Conservation (phyloP, 2,113 vertebrate genomes). For the Rissa tridactyla region DNA sequence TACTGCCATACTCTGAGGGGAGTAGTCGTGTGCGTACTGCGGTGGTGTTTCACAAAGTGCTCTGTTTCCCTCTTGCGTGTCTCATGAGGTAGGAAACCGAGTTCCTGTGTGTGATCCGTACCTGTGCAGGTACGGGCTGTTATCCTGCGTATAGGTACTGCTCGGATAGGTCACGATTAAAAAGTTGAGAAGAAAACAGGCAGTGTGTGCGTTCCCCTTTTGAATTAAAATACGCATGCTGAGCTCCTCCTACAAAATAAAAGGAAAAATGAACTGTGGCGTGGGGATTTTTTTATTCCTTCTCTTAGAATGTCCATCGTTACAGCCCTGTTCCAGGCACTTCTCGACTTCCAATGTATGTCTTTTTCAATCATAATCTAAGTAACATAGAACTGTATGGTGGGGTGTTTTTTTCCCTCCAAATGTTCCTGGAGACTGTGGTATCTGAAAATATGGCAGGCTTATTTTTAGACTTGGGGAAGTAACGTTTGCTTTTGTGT, state of each 20-base stretch:
- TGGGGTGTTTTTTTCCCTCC: not conserved
- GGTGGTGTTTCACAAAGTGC: too few relatives aligned
- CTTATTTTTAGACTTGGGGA: not conserved
- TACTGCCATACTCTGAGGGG: not conserved
- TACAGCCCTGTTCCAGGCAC: not conserved
- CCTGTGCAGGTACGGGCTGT: not conserved
- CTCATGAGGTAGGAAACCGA: too few relatives aligned
- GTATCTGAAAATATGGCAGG: not conserved
- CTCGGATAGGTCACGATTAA: not conserved
- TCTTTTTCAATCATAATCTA: not conserved
- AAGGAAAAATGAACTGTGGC: not conserved
- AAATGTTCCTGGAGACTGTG: not conserved
- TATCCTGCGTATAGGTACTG: accelerated
- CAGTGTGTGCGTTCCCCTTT: not conserved
- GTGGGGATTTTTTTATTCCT: not conserved
- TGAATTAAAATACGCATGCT: not conserved
- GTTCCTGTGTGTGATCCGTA: accelerated
- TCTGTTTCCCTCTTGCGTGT: not conserved
- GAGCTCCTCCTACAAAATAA: not conserved
- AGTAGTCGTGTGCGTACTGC: not conserved
- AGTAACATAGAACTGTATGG: not conserved
- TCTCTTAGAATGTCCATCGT: not conserved
- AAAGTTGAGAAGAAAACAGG: not conserved
- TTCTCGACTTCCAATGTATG: not conserved
- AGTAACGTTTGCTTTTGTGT: not conserved